Evolutionary conservation across 1,140 invertebrate species (phyloP).

Genomic region (Drosophila pseudoananassae): DNA sequence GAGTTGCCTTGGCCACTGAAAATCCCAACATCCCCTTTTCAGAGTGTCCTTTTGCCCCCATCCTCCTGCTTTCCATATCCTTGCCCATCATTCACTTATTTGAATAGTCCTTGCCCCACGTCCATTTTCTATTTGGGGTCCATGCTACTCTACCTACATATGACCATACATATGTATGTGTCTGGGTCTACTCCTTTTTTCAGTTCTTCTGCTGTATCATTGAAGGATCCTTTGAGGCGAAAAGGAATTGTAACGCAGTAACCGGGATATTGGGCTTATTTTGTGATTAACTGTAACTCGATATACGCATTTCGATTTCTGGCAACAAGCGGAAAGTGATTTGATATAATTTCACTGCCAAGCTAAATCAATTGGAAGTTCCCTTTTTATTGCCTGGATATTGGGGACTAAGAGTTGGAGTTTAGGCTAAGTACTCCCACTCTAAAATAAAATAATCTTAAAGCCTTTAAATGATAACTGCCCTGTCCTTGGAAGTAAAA

Average conservation of each 20-base stretch:
- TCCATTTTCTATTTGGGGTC: slow-evolving; percentile 27
- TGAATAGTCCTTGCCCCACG: slow-evolving; percentile 41
- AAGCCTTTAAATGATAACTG: too few relatives aligned
- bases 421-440: not conserved
- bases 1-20: slow-evolving; percentile 15
- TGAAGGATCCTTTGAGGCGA: slow-evolving; percentile 1
- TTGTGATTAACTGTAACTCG: slow-evolving; percentile 48
- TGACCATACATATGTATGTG: not conserved
- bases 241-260: slow-evolving; percentile 1
- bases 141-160: not conserved
- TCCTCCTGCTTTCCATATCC: not conserved
- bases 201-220: slow-evolving; percentile 1
- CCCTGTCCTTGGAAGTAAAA: not conserved
- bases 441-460: not conserved
- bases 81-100: slow-evolving; percentile 49
- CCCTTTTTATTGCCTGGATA: not conserved
- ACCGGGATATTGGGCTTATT: slow-evolving; percentile 42
- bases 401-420: not conserved
- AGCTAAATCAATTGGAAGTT: not conserved
- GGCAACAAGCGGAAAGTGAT: slow-evolving; percentile 22
- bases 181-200: slow-evolving; percentile 2
- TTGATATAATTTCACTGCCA: slow-evolving; percentile 5
- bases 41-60: not conserved
- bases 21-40: not conserved
- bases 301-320: slow-evolving; percentile 38